A percentile compares a stretch with the other conserved stretches of the same genome.
These are phyloP conservation scores for Cydia fagiglandana DNA, from an alignment of 1,140 invertebrate species.

Conservation along the genomic window DNA sequence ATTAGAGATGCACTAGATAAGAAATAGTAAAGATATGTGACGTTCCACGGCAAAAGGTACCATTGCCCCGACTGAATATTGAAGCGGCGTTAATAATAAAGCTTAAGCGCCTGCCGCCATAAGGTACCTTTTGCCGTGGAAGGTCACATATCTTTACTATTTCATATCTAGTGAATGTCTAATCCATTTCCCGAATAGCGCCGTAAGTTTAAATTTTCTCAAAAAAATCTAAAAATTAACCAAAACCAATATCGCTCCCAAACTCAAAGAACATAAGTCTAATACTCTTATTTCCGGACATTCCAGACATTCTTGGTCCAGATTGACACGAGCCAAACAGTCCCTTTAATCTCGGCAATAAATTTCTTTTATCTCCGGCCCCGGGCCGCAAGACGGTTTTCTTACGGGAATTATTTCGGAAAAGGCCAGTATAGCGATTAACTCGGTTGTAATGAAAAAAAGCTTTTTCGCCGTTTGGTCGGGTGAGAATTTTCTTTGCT, in stretches of 20 bases:
- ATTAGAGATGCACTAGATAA: no score
- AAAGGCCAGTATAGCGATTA: neutral
- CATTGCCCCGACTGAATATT: no score
- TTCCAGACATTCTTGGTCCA: neutral
- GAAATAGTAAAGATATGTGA: no score
- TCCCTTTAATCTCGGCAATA: neutral
- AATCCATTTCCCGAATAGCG: no score
- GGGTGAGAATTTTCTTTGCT: neutral
- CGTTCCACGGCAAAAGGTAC: no score
- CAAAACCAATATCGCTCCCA: neutral
- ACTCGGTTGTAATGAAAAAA: constrained; percentile 5
- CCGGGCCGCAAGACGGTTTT: constrained; percentile 3
- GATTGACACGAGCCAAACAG: constrained; percentile 4
- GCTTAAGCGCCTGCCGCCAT: no score
- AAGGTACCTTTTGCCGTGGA: no score
- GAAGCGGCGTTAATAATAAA: no score
- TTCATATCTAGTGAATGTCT: no score
- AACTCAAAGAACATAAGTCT: neutral
- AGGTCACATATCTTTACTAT: no score
- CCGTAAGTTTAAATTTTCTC: no score
- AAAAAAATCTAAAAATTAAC: neutral
- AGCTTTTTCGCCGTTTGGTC: neutral
- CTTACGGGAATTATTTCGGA: constrained; percentile 1
- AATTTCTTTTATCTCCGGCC: constrained; percentile 4
- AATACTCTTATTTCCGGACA: neutral